Evolutionary conservation across 2,888 invertebrate genomes (phyloP), one percentile per base, ranked within the genome.

Genomic region (Eupithecia exiguata): DNA sequence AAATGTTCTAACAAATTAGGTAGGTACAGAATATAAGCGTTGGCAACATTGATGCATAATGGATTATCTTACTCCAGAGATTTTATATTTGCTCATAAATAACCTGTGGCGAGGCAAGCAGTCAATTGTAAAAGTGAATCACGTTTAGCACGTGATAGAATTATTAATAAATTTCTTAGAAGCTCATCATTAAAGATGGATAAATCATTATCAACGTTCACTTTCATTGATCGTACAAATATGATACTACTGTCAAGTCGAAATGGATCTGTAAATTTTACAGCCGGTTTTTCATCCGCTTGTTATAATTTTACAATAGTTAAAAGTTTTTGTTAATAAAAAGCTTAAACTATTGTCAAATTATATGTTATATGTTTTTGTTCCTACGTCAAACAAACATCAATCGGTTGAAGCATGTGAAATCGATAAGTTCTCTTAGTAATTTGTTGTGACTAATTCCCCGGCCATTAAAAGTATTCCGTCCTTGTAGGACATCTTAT

Each of bases 371-470:
- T n/a, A n/a, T n/a, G 4, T 46, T 46, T 9, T 46, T 7, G 65
- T 72, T 62, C 35, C 63, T 46, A 40, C 5, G 18, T 68, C 10
- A 63, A n/a, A 46, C 66, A 65, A 18, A 63, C 35, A 68, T 43
- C 38, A 66, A 65, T 69, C 4, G 46, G 18, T 46, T 35, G 21
- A 18, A 61, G 65, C 36, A n/a, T 36, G 16, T 53, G 61, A 14
- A 12, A 38, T 68, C 53, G 36, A 72, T 70, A 70, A 69, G n/a
- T 65, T n/a, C 36, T 38, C 35, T 36, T 65, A 62, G 63, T 88
- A 88, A 89, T 92, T 92, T 90, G 91, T 91, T 86, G 81, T 79
- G 81, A 90, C 91, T 90, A 93, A 94, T 93, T 92, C 87, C 87
- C 86, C 75, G 86, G 80, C 83, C 88, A 86, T 91, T 92, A 91